Evolutionary conservation across 2,888 invertebrate species (phyloP), one percentile per base, ranked within the genome.

Genomic region (Euproctis similis): DNA sequence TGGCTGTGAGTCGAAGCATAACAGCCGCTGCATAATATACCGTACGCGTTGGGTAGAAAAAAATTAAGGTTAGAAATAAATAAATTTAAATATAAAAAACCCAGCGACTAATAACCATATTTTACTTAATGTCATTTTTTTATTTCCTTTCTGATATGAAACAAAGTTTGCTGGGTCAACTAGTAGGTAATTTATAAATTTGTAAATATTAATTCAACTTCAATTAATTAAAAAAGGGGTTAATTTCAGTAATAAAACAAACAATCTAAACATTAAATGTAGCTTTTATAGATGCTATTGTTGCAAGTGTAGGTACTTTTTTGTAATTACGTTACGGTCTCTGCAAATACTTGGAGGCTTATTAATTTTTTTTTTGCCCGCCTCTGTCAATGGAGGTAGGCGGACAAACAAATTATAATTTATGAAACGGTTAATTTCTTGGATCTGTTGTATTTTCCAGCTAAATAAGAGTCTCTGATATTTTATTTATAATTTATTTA

Each of bases 161-260:
- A n/a, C n/a, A n/a, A n/a, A n/a, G n/a, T n/a, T n/a, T n/a, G n/a
- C n/a, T n/a, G n/a, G n/a, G n/a, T n/a, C n/a, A n/a, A n/a, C n/a
- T n/a, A n/a, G n/a, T 2, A 3, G 17, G 1, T 17, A 17, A 19
- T 21, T 10, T 21, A 21, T 4, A 41, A 42, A 52, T 57, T 63
- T 56, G 56, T 65, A 58, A 73, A 73, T 67, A 74, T 71, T 64
- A 64, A 69, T 68, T 59, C 60, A 46, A 59, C 54, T 56, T 44
- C 56, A 55, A 60, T 63, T 65, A 64, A 1, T 8, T n/a, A n/a
- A 4, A 68, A 68, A 78, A 75, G 71, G 67, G 68, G 74, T 71
- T 76, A 71, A 75, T 73, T 71, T 69, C 65, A 58, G 55, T 67
- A 64, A 75, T 75, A 72, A 74, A 72, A 74, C 67, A 71, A 52